These are phyloP conservation scores for Psephotus haematonotus DNA, from an alignment of 2,113 vertebrate species.

Conservation along the genomic window DNA sequence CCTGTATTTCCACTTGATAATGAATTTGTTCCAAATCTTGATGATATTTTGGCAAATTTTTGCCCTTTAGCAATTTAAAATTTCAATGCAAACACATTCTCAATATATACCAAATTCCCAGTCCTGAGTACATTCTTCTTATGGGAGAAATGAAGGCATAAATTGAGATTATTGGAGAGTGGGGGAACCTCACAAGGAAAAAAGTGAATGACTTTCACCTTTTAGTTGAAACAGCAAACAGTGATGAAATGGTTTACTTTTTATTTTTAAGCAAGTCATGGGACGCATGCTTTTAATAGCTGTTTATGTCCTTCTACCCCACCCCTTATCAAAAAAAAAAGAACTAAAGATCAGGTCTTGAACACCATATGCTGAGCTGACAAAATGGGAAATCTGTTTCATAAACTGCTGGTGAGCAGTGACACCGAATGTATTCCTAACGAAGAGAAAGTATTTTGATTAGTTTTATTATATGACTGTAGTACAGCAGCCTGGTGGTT, in stretches of 20 bases:
- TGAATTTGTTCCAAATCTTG: background rate
- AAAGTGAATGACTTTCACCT: background rate
- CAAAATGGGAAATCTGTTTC: background rate
- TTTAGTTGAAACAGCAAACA: background rate
- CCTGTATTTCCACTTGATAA: background rate
- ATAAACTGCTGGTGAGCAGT: background rate
- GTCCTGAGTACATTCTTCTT: background rate
- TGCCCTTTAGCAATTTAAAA: background rate
- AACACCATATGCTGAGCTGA: background rate
- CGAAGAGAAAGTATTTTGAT: background rate
- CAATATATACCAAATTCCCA: background rate
- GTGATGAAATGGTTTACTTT: background rate
- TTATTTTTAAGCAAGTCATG: background rate
- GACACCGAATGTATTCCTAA: background rate
- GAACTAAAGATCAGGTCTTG: background rate
- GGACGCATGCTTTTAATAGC: background rate
- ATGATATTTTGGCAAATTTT: background rate
- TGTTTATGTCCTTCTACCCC: background rate
- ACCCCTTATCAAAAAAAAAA: background rate
- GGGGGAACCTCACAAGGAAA: background rate
- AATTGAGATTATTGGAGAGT: background rate
- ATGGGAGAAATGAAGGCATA: background rate
- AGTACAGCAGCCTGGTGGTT: background rate
- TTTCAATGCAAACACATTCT: background rate
- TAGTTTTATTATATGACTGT: background rate